Conservation (phyloP, 1,140 invertebrate species). For the Lepidurus couesii region DNA sequence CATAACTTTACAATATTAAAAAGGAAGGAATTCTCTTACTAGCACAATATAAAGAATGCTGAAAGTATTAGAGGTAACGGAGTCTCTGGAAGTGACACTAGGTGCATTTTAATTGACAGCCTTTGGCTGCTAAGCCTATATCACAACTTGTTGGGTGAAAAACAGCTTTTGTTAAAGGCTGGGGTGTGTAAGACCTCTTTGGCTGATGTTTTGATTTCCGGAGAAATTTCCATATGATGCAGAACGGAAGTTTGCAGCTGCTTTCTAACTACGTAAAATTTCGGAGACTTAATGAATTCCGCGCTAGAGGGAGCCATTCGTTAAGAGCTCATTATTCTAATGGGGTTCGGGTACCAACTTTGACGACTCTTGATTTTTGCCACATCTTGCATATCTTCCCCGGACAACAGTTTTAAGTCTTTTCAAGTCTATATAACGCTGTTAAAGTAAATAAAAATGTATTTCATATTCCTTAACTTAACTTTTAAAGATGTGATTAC, state of each 20-base stretch:
- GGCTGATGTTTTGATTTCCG: conserved; percentile 18
- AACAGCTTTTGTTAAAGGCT: neutral
- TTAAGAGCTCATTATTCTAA: neutral
- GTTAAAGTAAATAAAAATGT: too few species aligned
- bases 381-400: neutral
- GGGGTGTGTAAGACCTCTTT: neutral
- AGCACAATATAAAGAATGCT: too few species aligned
- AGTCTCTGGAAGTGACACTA: neutral
- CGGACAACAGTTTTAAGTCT: too few species aligned
- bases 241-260: neutral
- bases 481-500: too few species aligned
- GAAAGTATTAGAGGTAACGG: too few species aligned
- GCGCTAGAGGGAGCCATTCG: neutral
- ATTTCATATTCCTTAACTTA: too few species aligned
- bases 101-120: conserved; percentile 1
- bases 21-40: too few species aligned
- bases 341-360: neutral
- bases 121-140: neutral
- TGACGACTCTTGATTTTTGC: neutral
- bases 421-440: too few species aligned
- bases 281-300: neutral
- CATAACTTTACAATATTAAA: too few species aligned
- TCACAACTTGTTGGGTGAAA: conserved; percentile 2
- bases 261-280: conserved; percentile 11
- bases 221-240: neutral